Evolutionary conservation across 2,113 vertebrate species (phyloP).

Genomic region (Meleagris gallopavo): DNA sequence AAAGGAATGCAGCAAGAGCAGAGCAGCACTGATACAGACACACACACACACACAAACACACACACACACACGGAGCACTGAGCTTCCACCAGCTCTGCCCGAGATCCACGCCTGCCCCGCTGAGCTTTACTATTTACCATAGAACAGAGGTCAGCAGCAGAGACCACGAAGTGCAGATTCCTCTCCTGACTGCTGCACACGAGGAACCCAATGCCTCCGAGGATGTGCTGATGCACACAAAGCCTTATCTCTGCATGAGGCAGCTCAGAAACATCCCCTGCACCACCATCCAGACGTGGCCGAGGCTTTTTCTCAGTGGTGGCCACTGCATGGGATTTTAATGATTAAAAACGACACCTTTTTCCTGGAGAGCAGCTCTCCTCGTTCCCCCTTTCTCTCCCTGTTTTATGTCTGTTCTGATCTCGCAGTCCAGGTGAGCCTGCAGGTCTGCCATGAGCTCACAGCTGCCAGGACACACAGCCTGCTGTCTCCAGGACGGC

Average conservation of each 20-base stretch:
- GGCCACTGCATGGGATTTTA: rapidly evolving
- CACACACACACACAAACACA: not conserved
- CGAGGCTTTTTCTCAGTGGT: not conserved
- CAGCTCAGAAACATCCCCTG: rapidly evolving
- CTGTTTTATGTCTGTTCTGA: not conserved
- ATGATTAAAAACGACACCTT: rapidly evolving
- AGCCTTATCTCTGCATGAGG: rapidly evolving
- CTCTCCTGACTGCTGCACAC: not conserved
- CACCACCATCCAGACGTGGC: not conserved
- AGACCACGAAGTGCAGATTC: not conserved
- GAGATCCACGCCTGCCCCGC: not conserved
- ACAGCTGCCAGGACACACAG: not conserved
- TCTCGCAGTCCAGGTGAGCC: not conserved
- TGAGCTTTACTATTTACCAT: not conserved
- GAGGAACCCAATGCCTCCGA: rapidly evolving
- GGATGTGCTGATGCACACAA: not conserved
- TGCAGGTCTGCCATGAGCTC: not conserved
- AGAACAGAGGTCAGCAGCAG: not conserved
- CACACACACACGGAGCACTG: not conserved
- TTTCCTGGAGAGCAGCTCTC: not conserved
- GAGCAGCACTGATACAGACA: not conserved
- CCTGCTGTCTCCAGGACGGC: not conserved
- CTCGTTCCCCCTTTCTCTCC: not conserved
- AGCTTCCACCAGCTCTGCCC: not conserved
- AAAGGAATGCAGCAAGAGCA: not conserved